Evolutionary conservation across 2,888 invertebrate genomes (phyloP).

Genomic region (Leptopilina syphax): DNA sequence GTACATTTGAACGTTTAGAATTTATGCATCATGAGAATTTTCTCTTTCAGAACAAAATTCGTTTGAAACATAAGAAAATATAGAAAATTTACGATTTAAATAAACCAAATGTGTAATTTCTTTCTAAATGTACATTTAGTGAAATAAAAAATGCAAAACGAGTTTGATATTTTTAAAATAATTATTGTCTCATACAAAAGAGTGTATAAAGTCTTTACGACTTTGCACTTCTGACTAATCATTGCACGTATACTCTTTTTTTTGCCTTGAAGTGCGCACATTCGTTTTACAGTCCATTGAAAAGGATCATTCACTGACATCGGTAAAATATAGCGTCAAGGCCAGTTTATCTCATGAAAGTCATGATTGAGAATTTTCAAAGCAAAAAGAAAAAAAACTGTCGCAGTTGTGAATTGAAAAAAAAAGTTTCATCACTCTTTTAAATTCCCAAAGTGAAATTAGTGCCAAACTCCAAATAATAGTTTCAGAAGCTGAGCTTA

Average conservation of each 20-base stretch:
- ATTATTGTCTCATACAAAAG: not conserved
- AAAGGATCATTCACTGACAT: slow-evolving; percentile 29
- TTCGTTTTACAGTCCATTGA: slow-evolving; percentile 28
- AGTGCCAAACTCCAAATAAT: too few species aligned
- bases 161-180: not conserved
- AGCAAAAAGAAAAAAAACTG: not conserved
- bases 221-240: slow-evolving; percentile 30
- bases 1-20: too few species aligned
- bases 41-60: too few species aligned
- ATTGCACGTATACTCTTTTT: not conserved
- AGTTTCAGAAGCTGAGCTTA: too few species aligned
- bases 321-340: slow-evolving; percentile 34
- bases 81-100: too few species aligned
- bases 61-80: too few species aligned
- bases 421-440: too few species aligned
- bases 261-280: slow-evolving; percentile 7
- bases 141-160: not conserved
- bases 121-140: not conserved
- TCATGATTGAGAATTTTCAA: slow-evolving; percentile 17
- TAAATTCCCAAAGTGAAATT: too few species aligned
- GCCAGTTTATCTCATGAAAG: slow-evolving; percentile 12
- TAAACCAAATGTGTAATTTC: too few species aligned
- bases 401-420: too few species aligned
- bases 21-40: too few species aligned
- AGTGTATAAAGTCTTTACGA: not conserved